Percentiles rank a stretch among this genome's conserved stretches.
Evolutionary conservation across 2,797 vertebrate species (phyloP).

Genomic region (Euphonia xanthogaster): DNA sequence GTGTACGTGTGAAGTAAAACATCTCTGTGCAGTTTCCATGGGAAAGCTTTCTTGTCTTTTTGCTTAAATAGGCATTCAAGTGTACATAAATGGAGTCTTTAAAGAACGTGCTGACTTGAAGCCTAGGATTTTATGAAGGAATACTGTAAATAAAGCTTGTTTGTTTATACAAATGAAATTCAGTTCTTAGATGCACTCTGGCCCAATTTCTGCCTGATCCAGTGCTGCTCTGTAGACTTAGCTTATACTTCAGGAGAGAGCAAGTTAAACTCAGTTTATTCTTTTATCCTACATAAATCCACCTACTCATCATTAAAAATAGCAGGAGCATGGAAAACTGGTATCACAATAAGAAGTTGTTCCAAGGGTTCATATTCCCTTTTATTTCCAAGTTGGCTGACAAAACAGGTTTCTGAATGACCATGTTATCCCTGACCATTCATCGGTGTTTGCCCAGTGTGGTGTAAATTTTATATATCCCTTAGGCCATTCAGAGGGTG

Average conservation of each 20-base stretch:
- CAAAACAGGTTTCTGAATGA: background rate
- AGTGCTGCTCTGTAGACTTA: background rate
- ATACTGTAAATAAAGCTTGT: slow-evolving; percentile 69
- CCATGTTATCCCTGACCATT: background rate
- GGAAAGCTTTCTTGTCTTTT: slow-evolving; percentile 67
- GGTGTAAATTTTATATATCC: background rate
- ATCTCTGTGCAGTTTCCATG: slow-evolving; percentile 75
- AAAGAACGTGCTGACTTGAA: slow-evolving; percentile 54
- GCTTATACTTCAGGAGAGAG: background rate
- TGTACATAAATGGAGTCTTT: slow-evolving; percentile 67
- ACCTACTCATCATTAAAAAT: slow-evolving; percentile 33
- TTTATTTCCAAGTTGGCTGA: background rate
- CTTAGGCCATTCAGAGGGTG: background rate
- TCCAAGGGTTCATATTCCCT: background rate
- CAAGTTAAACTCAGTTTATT: slow-evolving; percentile 18
- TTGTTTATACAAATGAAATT: slow-evolving; percentile 69
- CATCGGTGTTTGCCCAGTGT: background rate
- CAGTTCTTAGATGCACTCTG: slow-evolving; percentile 58
- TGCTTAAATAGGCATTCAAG: slow-evolving; percentile 69
- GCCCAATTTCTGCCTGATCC: background rate
- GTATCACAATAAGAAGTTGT: background rate
- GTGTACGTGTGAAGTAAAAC: slow-evolving; percentile 70
- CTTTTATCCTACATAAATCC: slow-evolving; percentile 37
- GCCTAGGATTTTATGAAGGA: slow-evolving; percentile 64
- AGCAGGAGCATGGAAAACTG: slow-evolving; percentile 8